Conservation (phyloP, 2,888 invertebrate species). For the Dicyrtomina minuta region DNA sequence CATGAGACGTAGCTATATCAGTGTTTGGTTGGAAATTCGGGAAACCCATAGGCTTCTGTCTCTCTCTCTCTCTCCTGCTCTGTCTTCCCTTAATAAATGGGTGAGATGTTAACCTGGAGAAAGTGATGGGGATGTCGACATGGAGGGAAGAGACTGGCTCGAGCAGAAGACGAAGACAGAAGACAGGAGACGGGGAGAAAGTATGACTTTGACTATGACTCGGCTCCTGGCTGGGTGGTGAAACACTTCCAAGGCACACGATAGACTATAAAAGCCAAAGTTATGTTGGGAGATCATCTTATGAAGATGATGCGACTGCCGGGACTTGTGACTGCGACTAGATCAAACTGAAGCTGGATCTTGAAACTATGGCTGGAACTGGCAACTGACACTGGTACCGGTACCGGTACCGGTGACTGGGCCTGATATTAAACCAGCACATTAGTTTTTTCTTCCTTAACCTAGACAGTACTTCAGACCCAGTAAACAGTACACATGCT, state of each 20-base stretch:
- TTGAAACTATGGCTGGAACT: too few relatives aligned
- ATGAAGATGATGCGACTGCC: slow-evolving; percentile 3
- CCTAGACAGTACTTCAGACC: not conserved
- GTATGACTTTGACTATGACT: not conserved
- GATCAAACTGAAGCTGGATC: too few relatives aligned
- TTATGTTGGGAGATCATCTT: slow-evolving; percentile 11
- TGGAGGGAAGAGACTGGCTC: not conserved
- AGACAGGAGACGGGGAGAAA: not conserved
- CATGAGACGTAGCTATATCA: not conserved
- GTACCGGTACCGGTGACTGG: too few relatives aligned
- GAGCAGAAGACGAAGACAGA: not conserved
- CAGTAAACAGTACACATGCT: too few relatives aligned
- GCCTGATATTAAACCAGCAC: slow-evolving; percentile 13
- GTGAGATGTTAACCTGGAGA: not conserved
- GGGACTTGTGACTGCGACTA: too few relatives aligned
- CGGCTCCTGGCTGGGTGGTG: not conserved
- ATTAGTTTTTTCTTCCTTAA: slow-evolving; percentile 4
- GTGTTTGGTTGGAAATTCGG: not conserved
- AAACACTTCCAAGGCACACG: slow-evolving; percentile 13
- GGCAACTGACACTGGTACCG: too few relatives aligned
- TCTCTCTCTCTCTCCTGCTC: not conserved
- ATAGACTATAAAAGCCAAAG: slow-evolving; percentile 16
- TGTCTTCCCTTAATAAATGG: not conserved
- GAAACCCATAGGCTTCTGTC: too few relatives aligned
- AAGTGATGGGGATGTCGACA: not conserved